Base-by-base conservation (phyloP, 2,797 vertebrate genomes). In the Kryptopterus vitreolus region DNA sequence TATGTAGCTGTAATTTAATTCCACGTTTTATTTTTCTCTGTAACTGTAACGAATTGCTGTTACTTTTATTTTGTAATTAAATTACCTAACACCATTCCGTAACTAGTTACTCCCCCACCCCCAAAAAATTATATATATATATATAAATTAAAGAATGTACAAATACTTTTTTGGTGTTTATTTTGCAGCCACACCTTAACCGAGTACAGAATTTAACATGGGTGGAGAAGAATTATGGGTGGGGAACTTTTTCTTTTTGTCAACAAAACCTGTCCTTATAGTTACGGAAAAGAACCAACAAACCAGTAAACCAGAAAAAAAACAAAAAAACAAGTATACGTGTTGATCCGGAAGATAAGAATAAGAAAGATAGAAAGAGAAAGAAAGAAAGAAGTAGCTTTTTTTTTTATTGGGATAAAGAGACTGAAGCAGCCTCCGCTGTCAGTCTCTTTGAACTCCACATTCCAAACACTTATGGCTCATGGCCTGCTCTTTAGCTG, bases 171-270 rank as follows among this genome's bases (percentile, higher is more conserved):
- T 86, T 81, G 66, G 58, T 83, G 84, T 85, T 88, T 86, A 84
- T 86, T 85, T 84, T 82, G 76, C 70, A 85, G 72, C 77, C 86
- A 77, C 85, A 82, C 85, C 83, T 77, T 79, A 71, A 69, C 81
- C 82, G 84, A 82, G 76, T 81, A 15, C 83, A 79, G 29, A 87
- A 83, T 89, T 88, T 88, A 82, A 84, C 85, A 79, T 87, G 85
- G 88, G 87, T 87, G 88, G 85, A 87, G 86, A 86, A 76, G 85
- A 86, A 72, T 78, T 68, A 87, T 85, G 86, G 88, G 86, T 85
- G 84, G 81, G 59, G 86, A 82, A 78, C 59, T 63, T 63, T 76
- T 76, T 33, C 72, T 83, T 84, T 83, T 85, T 83, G 82, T 87
- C 85, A 87, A 87, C 84, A 87, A 76, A 74, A 85, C 83, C 81